A percentile compares a stretch with the other conserved stretches of the same genome.
Conservation (phyloP, 2,797 vertebrate genomes). For the Ciconia nigra region DNA sequence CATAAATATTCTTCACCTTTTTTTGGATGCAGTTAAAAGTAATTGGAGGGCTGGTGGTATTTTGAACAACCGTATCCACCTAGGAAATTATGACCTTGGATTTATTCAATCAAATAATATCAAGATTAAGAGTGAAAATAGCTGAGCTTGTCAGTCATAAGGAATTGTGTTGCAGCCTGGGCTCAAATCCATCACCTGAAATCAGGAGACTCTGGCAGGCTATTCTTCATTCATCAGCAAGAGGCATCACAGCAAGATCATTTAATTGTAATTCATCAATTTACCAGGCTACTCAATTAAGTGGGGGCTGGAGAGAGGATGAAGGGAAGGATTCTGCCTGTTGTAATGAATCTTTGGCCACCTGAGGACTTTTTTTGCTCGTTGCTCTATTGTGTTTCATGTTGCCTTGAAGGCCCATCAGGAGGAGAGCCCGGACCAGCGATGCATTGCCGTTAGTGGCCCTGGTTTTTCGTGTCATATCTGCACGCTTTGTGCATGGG, state of each 20-base stretch:
- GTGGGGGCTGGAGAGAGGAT: not conserved
- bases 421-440: fast-evolving
- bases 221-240: constrained; percentile 32
- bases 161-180: constrained; percentile 10
- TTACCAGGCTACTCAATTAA: constrained; percentile 7
- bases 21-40: not conserved
- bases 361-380: not conserved
- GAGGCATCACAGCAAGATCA: constrained; percentile 12
- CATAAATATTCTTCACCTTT: not conserved
- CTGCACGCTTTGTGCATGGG: not conserved
- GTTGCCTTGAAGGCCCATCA: not conserved
- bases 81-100: constrained; percentile 25
- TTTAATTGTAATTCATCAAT: constrained; percentile 44
- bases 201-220: constrained; percentile 4
- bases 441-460: fast-evolving
- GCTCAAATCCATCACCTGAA: constrained; percentile 43
- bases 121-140: constrained; percentile 37
- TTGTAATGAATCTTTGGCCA: not conserved
- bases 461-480: fast-evolving
- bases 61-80: not conserved
- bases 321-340: not conserved
- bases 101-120: constrained; percentile 31
- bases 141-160: constrained; percentile 16
- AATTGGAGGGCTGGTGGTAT: not conserved
- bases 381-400: not conserved